Conservation (phyloP, 2,113 vertebrate genomes). For the Antennarius striatus region DNA sequence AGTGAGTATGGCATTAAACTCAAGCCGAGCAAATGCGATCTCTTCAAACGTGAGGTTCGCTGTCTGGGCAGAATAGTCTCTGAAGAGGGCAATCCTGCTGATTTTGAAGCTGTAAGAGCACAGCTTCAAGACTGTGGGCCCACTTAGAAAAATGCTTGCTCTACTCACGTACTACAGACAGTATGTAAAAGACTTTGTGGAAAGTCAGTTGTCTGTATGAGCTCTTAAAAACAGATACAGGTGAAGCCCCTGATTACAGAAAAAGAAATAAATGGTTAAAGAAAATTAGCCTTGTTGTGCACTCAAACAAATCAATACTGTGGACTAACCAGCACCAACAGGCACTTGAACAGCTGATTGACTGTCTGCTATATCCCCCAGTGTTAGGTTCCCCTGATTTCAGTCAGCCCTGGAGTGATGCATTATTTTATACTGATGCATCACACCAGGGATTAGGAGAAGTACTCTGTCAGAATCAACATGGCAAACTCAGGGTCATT, state of each 20-base stretch:
- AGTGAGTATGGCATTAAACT: conserved; percentile 20
- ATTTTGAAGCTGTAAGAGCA: not conserved
- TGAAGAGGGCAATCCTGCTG: conserved; percentile 9
- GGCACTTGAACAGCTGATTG: not conserved
- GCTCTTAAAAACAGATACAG: not conserved
- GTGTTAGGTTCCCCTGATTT: conserved; percentile 7
- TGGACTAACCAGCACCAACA: not conserved
- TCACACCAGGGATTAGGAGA: conserved; percentile 1
- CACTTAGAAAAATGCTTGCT: not conserved
- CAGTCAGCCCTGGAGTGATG: not conserved
- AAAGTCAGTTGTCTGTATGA: conserved; percentile 3
- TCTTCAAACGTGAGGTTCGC: too few relatives aligned
- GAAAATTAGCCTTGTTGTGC: not conserved
- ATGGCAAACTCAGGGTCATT: not conserved
- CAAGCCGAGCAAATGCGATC: too few relatives aligned
- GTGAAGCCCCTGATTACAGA: not conserved
- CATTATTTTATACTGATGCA: not conserved
- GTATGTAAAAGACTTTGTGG: conserved; percentile 5
- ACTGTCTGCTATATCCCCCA: not conserved
- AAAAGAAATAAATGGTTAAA: not conserved
- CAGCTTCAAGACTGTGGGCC: conserved; percentile 14
- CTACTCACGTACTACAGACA: conserved; percentile 31
- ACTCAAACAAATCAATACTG: not conserved
- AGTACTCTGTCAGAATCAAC: not conserved
- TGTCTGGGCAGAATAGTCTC: too few relatives aligned